Base-by-base conservation (phyloP, 1,140 invertebrate species). In the Macrobrachium rosenbergii region DNA sequence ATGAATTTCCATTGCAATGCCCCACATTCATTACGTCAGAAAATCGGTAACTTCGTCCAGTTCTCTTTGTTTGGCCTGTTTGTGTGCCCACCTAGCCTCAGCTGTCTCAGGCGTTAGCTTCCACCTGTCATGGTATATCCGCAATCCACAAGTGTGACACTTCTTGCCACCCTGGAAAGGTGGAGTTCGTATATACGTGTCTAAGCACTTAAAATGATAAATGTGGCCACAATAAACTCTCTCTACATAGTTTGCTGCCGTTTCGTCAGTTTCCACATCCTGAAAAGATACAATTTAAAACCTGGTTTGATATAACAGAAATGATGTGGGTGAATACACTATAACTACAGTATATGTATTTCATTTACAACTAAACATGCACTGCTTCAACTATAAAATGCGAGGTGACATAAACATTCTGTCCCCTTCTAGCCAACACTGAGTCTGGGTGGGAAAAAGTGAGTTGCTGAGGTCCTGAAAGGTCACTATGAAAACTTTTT, bases 121-220 rank as follows among this genome's bases (percentile, higher is more conserved):
- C 95, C 95, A 96, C 90, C 95, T 96, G 85, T 96, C 95, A 91
- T 96, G 95, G 90, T 94, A 95, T 78, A 96, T 94, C 90, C 93
- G 93, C 87, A 95, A 92, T 12, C 92, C 93, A 91, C 95, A 96
- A 7, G 83, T 89, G 67, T 93, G 92, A 92, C 94, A 95, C 88
- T 93, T 94, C 91, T 95, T 95, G 76, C 94, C 94, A 89, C 93
- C 95, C 90, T 94, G 93, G 92, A 96, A 96, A 64, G 96, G 96
- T 23, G 96, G 95, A 87, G 94, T 95, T 90, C 95, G 95, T 92
- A 96, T 94, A 90, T 94, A 96, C 45, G 92, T 93, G 88, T 95
- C 93, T n/a, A 96, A 92, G 91, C 96, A 96, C 78, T 93, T 93
- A 89, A 95, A 93, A 91, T 96, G 96, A 91, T 95, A 96, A 14